A percentile compares a stretch with the other conserved stretches of the same genome.
These are phyloP conservation scores for Scolopax mira DNA, from an alignment of 2,113 vertebrate species.

Conservation along the genomic window DNA sequence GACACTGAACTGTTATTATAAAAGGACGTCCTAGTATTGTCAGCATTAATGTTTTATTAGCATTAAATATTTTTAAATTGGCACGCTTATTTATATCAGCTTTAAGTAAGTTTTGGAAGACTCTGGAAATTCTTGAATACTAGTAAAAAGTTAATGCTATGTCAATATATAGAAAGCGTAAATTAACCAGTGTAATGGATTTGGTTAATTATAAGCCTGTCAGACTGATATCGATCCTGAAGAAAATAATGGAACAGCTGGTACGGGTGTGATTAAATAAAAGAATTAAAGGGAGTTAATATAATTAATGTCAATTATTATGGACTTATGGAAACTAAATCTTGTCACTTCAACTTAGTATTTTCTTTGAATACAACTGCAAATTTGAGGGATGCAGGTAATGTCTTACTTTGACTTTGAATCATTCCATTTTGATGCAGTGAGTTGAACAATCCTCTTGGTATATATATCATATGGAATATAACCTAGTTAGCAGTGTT, in stretches of 20 bases:
- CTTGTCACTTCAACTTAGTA: not conserved
- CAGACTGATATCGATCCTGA: not conserved
- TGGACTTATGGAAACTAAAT: not conserved
- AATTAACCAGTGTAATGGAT: not conserved
- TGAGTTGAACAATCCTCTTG: not conserved
- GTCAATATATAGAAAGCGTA: not conserved
- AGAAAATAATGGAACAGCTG: not conserved
- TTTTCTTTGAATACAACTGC: not conserved
- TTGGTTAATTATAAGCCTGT: not conserved
- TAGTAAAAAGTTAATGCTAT: not conserved
- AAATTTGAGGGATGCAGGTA: not conserved
- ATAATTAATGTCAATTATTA: not conserved
- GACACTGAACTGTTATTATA: no score
- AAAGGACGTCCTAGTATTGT: no score
- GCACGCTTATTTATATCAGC: not conserved
- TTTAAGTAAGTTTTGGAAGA: not conserved
- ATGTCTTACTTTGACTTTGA: not conserved
- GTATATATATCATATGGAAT: not conserved
- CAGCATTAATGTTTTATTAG: no score
- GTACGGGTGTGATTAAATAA: not conserved
- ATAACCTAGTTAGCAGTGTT: not conserved
- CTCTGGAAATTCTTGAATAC: not conserved
- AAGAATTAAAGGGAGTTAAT: not conserved
- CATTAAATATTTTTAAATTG: not conserved
- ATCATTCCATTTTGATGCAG: not conserved